Percentiles rank a stretch among this genome's conserved stretches.
Evolutionary conservation across 2,888 invertebrate species (phyloP).

Genomic region (Abrostola tripartita): DNA sequence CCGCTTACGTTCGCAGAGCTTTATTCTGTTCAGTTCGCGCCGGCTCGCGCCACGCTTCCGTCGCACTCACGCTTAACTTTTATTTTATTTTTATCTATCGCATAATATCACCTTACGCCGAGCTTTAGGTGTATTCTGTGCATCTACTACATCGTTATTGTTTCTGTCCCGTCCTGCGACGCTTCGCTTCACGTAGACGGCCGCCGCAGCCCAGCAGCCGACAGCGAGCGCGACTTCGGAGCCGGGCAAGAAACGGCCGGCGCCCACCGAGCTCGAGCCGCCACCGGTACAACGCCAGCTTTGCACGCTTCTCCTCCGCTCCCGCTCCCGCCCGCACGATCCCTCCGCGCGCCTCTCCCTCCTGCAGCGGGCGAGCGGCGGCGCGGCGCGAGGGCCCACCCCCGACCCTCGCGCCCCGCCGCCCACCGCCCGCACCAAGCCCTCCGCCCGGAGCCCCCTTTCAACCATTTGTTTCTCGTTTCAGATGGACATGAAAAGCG

Average conservation of each 20-base stretch:
- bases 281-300: slow-evolving; percentile 96
- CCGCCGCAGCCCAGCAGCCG: slow-evolving; percentile 89
- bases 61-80: slow-evolving; percentile 88
- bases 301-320: slow-evolving; percentile 89
- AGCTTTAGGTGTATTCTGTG: slow-evolving; percentile 89
- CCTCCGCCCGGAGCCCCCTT: slow-evolving; percentile 63
- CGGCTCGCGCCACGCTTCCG: slow-evolving; percentile 87
- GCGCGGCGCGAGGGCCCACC: slow-evolving; percentile 69
- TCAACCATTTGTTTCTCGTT: slow-evolving; percentile 89
- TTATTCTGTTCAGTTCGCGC: slow-evolving; percentile 84
- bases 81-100: slow-evolving; percentile 86
- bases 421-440: slow-evolving; percentile 72
- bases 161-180: slow-evolving; percentile 89
- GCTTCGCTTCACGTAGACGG: slow-evolving; percentile 89
- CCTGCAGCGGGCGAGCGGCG: slow-evolving; percentile 65
- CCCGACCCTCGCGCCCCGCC: slow-evolving; percentile 77
- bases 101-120: slow-evolving; percentile 87
- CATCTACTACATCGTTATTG: slow-evolving; percentile 89
- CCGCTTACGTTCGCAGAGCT: slow-evolving; percentile 87
- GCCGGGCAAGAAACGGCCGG: slow-evolving; percentile 98
- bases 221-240: slow-evolving; percentile 91
- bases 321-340: slow-evolving; percentile 74
- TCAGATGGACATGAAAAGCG: slow-evolving; percentile 98
- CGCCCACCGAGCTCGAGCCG: slow-evolving; percentile 89
- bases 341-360: slow-evolving; percentile 70